Conservation (phyloP, 2,888 invertebrate species). For the Lepidocyrtinus sp. region DNA sequence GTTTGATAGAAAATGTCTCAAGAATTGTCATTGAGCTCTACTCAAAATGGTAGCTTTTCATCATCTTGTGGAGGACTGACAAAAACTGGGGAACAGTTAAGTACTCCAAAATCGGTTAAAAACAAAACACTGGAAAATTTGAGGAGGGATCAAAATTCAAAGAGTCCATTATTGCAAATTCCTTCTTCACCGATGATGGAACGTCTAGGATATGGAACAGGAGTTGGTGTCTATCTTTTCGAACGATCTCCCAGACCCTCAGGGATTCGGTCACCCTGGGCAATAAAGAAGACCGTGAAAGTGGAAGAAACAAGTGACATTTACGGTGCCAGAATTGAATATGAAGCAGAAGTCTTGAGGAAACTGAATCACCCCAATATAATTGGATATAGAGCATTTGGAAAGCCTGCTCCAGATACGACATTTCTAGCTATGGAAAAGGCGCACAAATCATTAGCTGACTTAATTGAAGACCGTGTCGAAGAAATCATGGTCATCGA, state of each 20-base stretch:
- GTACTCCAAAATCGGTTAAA: slow-evolving; percentile 25
- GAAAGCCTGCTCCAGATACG: slow-evolving; percentile 74
- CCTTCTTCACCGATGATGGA: slow-evolving; percentile 65
- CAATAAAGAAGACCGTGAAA: slow-evolving; percentile 80
- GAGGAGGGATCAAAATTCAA: background rate
- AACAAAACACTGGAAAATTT: slow-evolving; percentile 23
- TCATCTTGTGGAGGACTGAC: background rate
- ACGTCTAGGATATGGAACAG: slow-evolving; percentile 73
- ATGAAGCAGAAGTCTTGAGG: slow-evolving; percentile 82
- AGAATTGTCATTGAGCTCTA: background rate
- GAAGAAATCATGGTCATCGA: slow-evolving; percentile 30
- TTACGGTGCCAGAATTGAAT: slow-evolving; percentile 71
- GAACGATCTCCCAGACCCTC: slow-evolving; percentile 81
- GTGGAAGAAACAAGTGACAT: slow-evolving; percentile 46
- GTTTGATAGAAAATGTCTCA: background rate
- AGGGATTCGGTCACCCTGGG: slow-evolving; percentile 86
- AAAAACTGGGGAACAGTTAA: background rate
- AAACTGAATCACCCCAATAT: slow-evolving; percentile 85
- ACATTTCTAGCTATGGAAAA: slow-evolving; percentile 82
- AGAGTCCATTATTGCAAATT: slow-evolving; percentile 60
- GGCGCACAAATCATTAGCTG: slow-evolving; percentile 81
- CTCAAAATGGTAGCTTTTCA: background rate
- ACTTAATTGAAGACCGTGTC: slow-evolving; percentile 80
- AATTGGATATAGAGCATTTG: slow-evolving; percentile 81
- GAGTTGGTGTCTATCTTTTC: slow-evolving; percentile 84